Conservation (phyloP, 2,113 vertebrate species). For the Salvelinus fontinalis region DNA sequence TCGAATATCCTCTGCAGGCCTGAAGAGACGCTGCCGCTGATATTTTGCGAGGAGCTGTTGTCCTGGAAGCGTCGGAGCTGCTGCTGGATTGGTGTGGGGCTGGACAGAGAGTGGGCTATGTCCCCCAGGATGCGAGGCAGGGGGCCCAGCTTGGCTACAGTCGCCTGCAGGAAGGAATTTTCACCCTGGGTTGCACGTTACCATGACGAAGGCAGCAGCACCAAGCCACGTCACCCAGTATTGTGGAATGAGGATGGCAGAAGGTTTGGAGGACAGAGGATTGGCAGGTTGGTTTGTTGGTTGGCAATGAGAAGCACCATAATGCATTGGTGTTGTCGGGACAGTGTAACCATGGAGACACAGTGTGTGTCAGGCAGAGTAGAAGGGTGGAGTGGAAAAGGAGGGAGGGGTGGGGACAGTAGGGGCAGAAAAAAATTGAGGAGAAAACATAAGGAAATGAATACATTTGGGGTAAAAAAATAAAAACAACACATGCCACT, state of each 20-base stretch:
- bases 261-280: conserved; percentile 62
- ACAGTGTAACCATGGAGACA: conserved; percentile 81
- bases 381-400: conserved; percentile 34
- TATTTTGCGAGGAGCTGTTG: conserved; percentile 85
- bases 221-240: conserved; percentile 62
- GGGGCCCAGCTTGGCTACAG: conserved; percentile 92
- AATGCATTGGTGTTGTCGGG: conserved; percentile 84
- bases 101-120: conserved; percentile 84
- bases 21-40: conserved; percentile 89
- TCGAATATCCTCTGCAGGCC: conserved; percentile 95
- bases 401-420: conserved; percentile 10
- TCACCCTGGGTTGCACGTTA: conserved; percentile 89
- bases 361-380: conserved; percentile 40
- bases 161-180: conserved; percentile 99
- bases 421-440: conserved; percentile 71
- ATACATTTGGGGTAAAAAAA: conserved; percentile 76
- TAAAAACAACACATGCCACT: conserved; percentile 80
- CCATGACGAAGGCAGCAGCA: conserved; percentile 55
- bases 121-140: conserved; percentile 93
- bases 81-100: conserved; percentile 85
- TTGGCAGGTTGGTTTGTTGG: conserved; percentile 54
- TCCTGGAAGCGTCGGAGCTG: conserved; percentile 83
- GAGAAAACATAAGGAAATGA: conserved; percentile 79
- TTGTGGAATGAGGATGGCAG: conserved; percentile 61
- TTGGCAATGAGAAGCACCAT: conserved; percentile 76